phyloP scores from a whole-genome alignment of 2,797 vertebrate species.

The Kryptolebias ocellatus region DNA sequence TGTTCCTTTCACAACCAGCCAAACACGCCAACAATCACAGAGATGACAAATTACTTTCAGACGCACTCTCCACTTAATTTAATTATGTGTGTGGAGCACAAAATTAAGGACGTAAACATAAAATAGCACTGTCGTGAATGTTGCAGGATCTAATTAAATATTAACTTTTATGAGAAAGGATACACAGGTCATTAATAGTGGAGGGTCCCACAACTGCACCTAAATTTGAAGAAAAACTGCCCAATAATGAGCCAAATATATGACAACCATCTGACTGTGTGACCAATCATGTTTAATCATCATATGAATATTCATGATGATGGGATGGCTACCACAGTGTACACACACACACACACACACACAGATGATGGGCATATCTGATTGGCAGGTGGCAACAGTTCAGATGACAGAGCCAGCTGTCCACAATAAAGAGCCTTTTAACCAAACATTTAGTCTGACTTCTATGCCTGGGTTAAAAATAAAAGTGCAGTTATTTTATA shows the following conservation, averaged over 20 bases:
- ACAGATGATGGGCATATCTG: slow-evolving; percentile 69
- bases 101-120: not conserved
- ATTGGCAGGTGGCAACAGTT: slow-evolving; percentile 72
- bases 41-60: not conserved
- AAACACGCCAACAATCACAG: slow-evolving; percentile 5
- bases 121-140: not conserved
- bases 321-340: slow-evolving; percentile 7
- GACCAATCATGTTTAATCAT: slow-evolving; percentile 72
- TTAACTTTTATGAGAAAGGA: slow-evolving; percentile 3
- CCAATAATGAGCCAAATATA: slow-evolving; percentile 34
- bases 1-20: slow-evolving; percentile 2
- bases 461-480: slow-evolving; percentile 26
- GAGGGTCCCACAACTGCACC: slow-evolving; percentile 24
- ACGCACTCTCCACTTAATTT: slow-evolving; percentile 10
- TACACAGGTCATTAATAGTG: slow-evolving; percentile 5
- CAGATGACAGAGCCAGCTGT: slow-evolving; percentile 73
- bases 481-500: slow-evolving; percentile 13
- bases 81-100: not conserved
- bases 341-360: slow-evolving; percentile 14
- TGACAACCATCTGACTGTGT: slow-evolving; percentile 69
- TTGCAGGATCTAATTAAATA: slow-evolving; percentile 7
- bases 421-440: slow-evolving; percentile 64
- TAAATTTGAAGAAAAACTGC: slow-evolving; percentile 5
- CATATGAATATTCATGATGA: slow-evolving; percentile 75
- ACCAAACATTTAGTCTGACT: slow-evolving; percentile 44